phyloP scores from a whole-genome alignment of 2,888 invertebrate species.

The Bruchidius siliquastri region DNA sequence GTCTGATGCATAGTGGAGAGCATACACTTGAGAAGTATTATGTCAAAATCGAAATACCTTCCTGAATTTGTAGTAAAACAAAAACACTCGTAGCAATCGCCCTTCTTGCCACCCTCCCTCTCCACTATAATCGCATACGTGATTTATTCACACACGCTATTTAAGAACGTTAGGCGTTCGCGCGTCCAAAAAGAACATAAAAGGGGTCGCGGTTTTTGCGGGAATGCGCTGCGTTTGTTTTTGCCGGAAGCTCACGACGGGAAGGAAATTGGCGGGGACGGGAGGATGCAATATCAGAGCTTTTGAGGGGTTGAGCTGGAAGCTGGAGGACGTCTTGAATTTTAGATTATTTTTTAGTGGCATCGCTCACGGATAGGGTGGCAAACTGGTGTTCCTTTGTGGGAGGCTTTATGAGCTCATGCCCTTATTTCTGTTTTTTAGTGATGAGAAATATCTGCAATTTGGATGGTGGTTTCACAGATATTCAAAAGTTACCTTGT shows the following conservation, averaged over 20 bases:
- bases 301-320: not conserved
- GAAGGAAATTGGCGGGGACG: not conserved
- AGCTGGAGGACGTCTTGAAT: not conserved
- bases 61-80: too few relatives aligned
- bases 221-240: not conserved
- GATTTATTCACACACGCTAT: not conserved
- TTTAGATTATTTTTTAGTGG: not conserved
- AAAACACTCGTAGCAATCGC: too few relatives aligned
- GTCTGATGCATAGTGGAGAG: too few relatives aligned
- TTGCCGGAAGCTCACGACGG: not conserved
- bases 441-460: too few relatives aligned
- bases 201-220: not conserved
- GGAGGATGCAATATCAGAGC: not conserved
- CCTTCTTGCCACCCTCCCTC: not conserved
- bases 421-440: too few relatives aligned
- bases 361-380: not conserved
- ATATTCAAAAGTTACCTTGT: too few relatives aligned
- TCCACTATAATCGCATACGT: not conserved
- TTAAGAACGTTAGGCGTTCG: not conserved
- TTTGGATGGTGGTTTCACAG: too few relatives aligned
- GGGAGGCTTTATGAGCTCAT: too few relatives aligned
- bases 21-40: too few relatives aligned
- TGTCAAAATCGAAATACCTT: too few relatives aligned
- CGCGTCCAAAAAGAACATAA: not conserved
- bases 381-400: too few relatives aligned